Conservation (phyloP, 2,797 vertebrate species). For the Megalops cyprinoides region DNA sequence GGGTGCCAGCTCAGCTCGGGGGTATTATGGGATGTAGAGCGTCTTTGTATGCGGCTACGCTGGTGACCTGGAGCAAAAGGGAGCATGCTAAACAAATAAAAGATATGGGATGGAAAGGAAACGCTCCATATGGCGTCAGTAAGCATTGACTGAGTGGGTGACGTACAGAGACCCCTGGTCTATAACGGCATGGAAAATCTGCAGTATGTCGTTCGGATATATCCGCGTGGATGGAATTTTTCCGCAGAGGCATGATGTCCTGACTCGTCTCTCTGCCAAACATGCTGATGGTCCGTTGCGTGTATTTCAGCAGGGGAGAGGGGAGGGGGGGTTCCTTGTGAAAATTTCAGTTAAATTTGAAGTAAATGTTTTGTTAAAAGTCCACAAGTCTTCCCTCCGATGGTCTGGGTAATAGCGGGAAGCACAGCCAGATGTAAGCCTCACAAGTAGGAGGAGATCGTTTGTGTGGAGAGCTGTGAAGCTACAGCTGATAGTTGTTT, state of each 20-base stretch:
- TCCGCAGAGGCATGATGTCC: conserved; percentile 14
- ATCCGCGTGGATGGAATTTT: background rate
- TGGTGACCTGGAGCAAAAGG: too few relatives aligned
- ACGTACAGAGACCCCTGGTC: background rate
- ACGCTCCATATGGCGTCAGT: background rate
- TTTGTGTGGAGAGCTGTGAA: background rate
- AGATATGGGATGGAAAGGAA: background rate
- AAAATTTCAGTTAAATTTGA: background rate
- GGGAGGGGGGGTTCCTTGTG: background rate
- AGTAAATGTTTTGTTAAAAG: background rate
- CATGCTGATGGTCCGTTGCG: background rate
- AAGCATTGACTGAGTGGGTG: background rate
- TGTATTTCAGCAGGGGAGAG: too few relatives aligned
- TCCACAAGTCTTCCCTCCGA: background rate
- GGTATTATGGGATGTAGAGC: background rate
- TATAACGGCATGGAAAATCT: background rate
- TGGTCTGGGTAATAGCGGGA: too few relatives aligned
- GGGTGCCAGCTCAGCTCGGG: too few relatives aligned
- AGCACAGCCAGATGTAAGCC: background rate
- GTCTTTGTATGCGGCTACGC: background rate
- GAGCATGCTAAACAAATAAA: background rate
- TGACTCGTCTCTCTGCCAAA: background rate
- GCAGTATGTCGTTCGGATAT: background rate
- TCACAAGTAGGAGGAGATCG: background rate
- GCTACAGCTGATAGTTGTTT: background rate